Evolutionary conservation across 2,113 vertebrate species (phyloP).

Genomic region (Hypanus sabinus): DNA sequence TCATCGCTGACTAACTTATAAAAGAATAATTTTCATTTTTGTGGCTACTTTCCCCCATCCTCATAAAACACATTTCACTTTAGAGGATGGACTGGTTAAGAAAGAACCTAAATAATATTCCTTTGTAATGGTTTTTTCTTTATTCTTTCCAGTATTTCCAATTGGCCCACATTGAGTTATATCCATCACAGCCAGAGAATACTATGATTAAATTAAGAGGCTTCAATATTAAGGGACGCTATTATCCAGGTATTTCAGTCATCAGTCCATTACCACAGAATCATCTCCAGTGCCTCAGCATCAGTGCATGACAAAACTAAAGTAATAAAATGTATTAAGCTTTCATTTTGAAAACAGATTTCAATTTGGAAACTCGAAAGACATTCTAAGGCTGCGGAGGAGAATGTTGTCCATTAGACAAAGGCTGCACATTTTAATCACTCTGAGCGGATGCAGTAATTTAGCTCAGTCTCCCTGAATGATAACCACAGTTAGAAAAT

Average conservation of each 20-base stretch:
- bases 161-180: not conserved
- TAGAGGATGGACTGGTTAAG: not conserved
- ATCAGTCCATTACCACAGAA: constrained; percentile 22
- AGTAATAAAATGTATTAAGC: constrained; percentile 18
- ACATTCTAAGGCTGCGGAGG: not conserved
- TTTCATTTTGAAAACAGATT: constrained; percentile 25
- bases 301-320: not conserved
- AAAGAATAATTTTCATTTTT: not conserved
- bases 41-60: not conserved
- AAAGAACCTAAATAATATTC: not conserved
- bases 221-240: not conserved
- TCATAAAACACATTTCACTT: not conserved
- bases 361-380: not conserved
- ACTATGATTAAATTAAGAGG: constrained; percentile 24
- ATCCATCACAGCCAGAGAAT: not conserved
- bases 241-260: not conserved
- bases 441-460: not conserved
- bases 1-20: not conserved
- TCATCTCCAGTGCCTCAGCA: not conserved
- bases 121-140: constrained; percentile 2
- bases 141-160: not conserved
- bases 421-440: not conserved
- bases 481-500: not conserved
- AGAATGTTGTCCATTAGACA: not conserved
- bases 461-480: not conserved